A percentile compares a stretch with the other conserved stretches of the same genome.
These are phyloP conservation scores for Bombyx huttoni DNA, from an alignment of 2,888 invertebrate species.

Conservation along the genomic window DNA sequence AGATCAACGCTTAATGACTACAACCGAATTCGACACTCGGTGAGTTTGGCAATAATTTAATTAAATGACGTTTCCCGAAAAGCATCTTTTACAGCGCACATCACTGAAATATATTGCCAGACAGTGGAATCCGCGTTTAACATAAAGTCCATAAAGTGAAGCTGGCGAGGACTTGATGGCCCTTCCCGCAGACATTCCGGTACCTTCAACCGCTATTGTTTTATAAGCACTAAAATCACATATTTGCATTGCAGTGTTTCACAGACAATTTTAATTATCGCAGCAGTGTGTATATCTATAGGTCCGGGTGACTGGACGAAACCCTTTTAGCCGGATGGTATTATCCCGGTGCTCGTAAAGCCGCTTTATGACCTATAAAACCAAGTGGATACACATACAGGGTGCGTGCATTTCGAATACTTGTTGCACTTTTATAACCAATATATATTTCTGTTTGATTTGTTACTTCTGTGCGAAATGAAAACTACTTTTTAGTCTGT, in stretches of 20 bases:
- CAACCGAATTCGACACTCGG: not conserved
- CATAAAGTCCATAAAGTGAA: not conserved
- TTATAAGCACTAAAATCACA: not conserved
- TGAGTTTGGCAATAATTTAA: not conserved
- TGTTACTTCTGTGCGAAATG: conserved; percentile 55
- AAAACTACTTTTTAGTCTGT: conserved; percentile 29
- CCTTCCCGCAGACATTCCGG: not conserved
- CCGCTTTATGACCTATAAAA: conserved; percentile 60
- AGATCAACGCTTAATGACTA: not conserved
- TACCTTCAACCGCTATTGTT: not conserved
- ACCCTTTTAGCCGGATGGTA: conserved; percentile 69
- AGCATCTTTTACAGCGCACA: not conserved
- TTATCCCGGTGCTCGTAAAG: conserved; percentile 63
- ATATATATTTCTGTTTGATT: conserved; percentile 67
- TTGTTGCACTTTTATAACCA: conserved; percentile 71
- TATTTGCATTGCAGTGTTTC: conserved; percentile 7
- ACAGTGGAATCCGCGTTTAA: not conserved
- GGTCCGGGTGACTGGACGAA: conserved; percentile 29
- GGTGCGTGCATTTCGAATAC: conserved; percentile 55
- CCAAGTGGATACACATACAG: conserved; percentile 56
- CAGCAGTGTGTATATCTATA: conserved; percentile 22
- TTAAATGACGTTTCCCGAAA: not conserved
- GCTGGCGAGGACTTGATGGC: not conserved
- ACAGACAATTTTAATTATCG: conserved; percentile 58
- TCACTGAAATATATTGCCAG: not conserved